Evolutionary conservation across 1,140 invertebrate species (phyloP).

Genomic region (Apis cerana): DNA sequence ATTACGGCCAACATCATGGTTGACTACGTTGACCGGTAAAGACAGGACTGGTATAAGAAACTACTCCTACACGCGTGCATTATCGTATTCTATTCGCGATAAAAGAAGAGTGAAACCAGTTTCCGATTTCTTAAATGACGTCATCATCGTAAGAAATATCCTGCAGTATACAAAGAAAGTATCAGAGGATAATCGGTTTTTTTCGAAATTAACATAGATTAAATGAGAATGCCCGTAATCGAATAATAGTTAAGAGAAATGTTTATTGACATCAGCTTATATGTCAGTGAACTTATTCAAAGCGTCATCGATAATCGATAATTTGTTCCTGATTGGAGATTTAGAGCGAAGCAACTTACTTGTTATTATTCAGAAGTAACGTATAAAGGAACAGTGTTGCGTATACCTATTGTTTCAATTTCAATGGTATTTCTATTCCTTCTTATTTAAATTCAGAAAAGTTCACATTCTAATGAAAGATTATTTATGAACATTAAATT

Average conservation of each 20-base stretch:
- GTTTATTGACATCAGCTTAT: constrained; percentile 53
- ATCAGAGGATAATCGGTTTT: constrained; percentile 7
- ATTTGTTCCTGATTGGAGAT: constrained; percentile 44
- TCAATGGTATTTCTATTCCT: neutral
- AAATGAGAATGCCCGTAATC: neutral
- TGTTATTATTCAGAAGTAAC: constrained; percentile 46
- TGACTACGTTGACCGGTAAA: constrained; percentile 3
- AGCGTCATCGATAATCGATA: constrained; percentile 64
- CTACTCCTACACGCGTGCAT: constrained; percentile 22
- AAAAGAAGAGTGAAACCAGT: constrained; percentile 46
- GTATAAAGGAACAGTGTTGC: neutral
- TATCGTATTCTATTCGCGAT: constrained; percentile 48
- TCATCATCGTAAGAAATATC: constrained; percentile 5
- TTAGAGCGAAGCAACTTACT: constrained; percentile 47
- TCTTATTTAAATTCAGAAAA: neutral
- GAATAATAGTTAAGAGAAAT: constrained; percentile 20
- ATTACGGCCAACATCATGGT: constrained; percentile 14
- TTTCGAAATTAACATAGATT: neutral
- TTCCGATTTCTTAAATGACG: constrained; percentile 47
- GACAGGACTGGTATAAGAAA: constrained; percentile 21
- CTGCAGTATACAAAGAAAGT: neutral
- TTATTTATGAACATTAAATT: too few relatives aligned
- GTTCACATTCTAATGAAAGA: neutral
- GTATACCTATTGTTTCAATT: neutral
- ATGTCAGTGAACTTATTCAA: constrained; percentile 63